phyloP scores from a whole-genome alignment of 2,113 vertebrate genomes.

The Pangasianodon hypophthalmus region DNA sequence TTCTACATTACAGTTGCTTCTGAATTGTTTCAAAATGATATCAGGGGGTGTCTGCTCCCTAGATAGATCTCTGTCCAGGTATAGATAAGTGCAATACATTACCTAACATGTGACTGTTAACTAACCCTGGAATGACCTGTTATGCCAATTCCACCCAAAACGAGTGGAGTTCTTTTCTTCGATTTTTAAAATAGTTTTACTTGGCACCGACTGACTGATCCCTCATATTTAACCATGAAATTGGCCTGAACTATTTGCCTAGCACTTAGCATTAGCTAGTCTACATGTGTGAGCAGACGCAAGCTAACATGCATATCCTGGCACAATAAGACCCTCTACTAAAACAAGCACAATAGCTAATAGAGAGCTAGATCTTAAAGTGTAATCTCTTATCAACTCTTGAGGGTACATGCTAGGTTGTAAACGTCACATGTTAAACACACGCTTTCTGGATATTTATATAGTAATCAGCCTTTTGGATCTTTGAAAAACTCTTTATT shows the following conservation, averaged over 20 bases:
- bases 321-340: slow-evolving; percentile 40
- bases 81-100: slow-evolving; percentile 54
- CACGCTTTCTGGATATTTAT: not conserved
- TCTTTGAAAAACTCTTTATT: not conserved
- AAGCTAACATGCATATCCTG: slow-evolving; percentile 49
- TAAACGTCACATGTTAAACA: not conserved
- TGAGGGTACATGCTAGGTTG: not conserved
- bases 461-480: not conserved
- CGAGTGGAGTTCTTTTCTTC: slow-evolving; percentile 5
- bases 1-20: slow-evolving; percentile 71
- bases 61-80: slow-evolving; percentile 69
- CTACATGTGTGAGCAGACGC: slow-evolving; percentile 41
- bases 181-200: slow-evolving; percentile 33
- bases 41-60: slow-evolving; percentile 67
- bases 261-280: slow-evolving; percentile 15
- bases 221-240: slow-evolving; percentile 48
- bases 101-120: slow-evolving; percentile 47
- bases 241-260: slow-evolving; percentile 30
- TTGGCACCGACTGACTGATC: slow-evolving; percentile 48
- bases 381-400: not conserved
- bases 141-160: slow-evolving; percentile 30
- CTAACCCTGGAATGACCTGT: slow-evolving; percentile 63
- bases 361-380: not conserved
- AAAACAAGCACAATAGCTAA: slow-evolving; percentile 39
- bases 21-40: slow-evolving; percentile 71